Conservation (phyloP, 2,888 invertebrate genomes). For the Hedychridium roseum region DNA sequence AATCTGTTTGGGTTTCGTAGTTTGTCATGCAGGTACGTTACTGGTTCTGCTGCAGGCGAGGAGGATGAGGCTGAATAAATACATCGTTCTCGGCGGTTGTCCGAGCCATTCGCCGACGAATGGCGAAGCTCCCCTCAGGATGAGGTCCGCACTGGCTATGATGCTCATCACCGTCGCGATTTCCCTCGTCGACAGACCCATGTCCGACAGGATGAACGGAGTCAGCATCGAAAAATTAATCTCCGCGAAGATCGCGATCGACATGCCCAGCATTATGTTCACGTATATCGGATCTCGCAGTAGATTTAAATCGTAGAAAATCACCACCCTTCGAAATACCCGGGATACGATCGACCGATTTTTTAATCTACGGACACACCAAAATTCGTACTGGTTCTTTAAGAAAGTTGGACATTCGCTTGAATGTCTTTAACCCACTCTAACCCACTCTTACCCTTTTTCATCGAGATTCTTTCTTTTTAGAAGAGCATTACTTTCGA, state of each 20-base stretch:
- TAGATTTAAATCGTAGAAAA: constrained; percentile 72
- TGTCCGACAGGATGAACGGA: constrained; percentile 74
- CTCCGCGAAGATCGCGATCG: constrained; percentile 75
- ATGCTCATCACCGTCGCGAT: constrained; percentile 73
- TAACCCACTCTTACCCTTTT: no score
- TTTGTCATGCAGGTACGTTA: no score
- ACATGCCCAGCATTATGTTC: constrained; percentile 74
- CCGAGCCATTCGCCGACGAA: constrained; percentile 73
- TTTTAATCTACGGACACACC: neutral
- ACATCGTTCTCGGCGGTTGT: constrained; percentile 72
- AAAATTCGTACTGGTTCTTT: no score
- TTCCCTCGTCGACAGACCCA: constrained; percentile 67
- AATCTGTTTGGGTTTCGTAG: no score
- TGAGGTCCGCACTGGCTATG: constrained; percentile 67
- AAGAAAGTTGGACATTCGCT: no score
- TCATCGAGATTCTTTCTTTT: no score
- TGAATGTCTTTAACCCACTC: no score
- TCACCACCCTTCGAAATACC: constrained; percentile 53
- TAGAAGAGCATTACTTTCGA: no score
- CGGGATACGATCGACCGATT: neutral
- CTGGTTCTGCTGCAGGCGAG: constrained; percentile 71
- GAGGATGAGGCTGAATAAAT: constrained; percentile 69
- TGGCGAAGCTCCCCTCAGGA: constrained; percentile 72
- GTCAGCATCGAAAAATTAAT: constrained; percentile 74
- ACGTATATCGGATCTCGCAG: constrained; percentile 74